These are phyloP conservation scores for Stramonita haemastoma DNA, from an alignment of 2,888 invertebrate species.

Conservation along the genomic window DNA sequence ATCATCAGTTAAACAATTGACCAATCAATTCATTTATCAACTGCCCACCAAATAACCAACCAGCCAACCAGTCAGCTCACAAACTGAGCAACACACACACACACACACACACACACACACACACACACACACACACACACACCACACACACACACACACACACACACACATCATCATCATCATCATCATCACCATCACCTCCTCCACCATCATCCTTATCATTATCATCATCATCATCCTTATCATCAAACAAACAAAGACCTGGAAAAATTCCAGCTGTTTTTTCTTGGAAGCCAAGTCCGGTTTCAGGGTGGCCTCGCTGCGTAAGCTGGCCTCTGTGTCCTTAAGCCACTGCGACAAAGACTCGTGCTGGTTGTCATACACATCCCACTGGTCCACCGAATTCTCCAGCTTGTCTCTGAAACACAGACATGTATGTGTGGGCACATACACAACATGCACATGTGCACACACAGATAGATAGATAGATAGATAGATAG, in stretches of 20 bases:
- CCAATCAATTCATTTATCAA: neutral
- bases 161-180: too few relatives aligned
- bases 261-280: constrained; percentile 86
- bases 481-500: neutral
- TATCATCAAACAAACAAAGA: constrained; percentile 61
- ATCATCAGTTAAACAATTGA: neutral
- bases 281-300: constrained; percentile 88
- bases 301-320: constrained; percentile 90
- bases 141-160: too few relatives aligned
- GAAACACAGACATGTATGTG: constrained; percentile 28
- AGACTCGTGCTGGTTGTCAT: constrained; percentile 87
- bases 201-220: too few relatives aligned
- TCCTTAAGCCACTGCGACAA: constrained; percentile 92
- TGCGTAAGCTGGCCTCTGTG: constrained; percentile 87
- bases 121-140: too few relatives aligned
- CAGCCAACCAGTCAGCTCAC: neutral
- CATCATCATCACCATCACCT: too few relatives aligned
- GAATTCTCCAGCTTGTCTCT: constrained; percentile 70
- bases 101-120: too few relatives aligned
- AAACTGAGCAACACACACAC: too few relatives aligned
- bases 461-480: neutral
- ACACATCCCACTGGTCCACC: constrained; percentile 84
- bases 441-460: neutral
- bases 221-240: too few relatives aligned
- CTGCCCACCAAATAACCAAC: neutral